A percentile compares a stretch with the other conserved stretches of the same genome.
Evolutionary conservation across 2,113 vertebrate genomes (phyloP).

Genomic region (Pristiophorus japonicus): DNA sequence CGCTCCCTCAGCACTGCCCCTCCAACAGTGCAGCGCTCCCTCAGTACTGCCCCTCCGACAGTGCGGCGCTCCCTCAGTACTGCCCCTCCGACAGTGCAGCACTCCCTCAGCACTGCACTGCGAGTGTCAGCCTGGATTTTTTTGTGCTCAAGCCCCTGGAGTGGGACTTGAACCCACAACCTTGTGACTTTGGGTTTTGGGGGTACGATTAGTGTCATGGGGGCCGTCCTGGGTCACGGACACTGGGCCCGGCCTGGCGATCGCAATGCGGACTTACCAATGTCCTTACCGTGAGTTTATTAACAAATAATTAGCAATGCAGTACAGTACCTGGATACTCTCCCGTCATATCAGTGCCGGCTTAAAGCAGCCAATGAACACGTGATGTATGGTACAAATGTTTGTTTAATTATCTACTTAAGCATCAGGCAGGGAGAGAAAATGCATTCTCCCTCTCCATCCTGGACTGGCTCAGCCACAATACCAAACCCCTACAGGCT

Average conservation of each 20-base stretch:
- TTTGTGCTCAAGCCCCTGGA: no score
- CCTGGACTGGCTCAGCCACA: neutral
- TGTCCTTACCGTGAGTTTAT: no score
- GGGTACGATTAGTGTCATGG: neutral
- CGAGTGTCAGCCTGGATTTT: no score
- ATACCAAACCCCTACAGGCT: neutral
- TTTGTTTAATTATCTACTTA: conserved; percentile 25
- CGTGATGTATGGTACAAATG: neutral
- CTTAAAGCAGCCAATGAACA: neutral
- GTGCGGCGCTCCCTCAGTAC: no score
- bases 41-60: no score
- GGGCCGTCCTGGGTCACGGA: neutral
- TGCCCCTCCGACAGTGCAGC: no score
- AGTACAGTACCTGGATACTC: neutral
- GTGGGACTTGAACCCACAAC: no score
- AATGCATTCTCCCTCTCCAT: conserved; percentile 24
- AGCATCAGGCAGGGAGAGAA: neutral
- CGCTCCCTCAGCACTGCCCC: no score
- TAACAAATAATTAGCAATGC: conserved; percentile 17
- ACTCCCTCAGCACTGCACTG: no score
- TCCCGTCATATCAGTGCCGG: neutral
- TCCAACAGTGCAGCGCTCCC: no score
- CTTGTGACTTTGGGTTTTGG: no score
- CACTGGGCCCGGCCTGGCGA: neutral
- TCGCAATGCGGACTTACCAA: neutral